Conservation (phyloP, 2,888 invertebrate species). For the Salpingus planirostris region DNA sequence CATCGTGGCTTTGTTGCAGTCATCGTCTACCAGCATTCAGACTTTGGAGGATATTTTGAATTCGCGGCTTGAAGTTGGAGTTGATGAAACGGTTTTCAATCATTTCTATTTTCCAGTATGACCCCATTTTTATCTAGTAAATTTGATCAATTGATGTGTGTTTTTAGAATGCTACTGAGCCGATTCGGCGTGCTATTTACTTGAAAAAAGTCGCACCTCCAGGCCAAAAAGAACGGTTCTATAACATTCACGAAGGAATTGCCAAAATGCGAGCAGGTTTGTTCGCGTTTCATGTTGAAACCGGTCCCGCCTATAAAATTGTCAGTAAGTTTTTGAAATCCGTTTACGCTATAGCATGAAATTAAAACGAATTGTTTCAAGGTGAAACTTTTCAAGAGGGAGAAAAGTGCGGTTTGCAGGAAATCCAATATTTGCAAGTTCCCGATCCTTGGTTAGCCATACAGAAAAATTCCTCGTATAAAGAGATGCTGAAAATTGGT, state of each 20-base stretch:
- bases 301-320: conserved; percentile 59
- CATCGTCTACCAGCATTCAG: conserved; percentile 59
- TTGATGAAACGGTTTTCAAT: conserved; percentile 61
- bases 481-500: conserved; percentile 53
- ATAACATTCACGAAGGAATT: conserved; percentile 55
- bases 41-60: conserved; percentile 55
- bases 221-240: conserved; percentile 49
- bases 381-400: conserved; percentile 60
- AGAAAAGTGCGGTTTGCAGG: conserved; percentile 61
- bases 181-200: conserved; percentile 53
- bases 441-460: conserved; percentile 54
- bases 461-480: conserved; percentile 51
- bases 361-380: conserved; percentile 34
- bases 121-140: not conserved
- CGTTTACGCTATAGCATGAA: not conserved
- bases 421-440: conserved; percentile 51
- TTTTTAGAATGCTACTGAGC: conserved; percentile 55
- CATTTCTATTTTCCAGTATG: conserved; percentile 59
- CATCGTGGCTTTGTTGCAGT: conserved; percentile 65
- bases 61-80: conserved; percentile 57
- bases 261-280: conserved; percentile 51
- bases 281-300: conserved; percentile 66
- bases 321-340: conserved; percentile 38
- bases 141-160: conserved; percentile 10
- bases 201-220: conserved; percentile 55